Base-by-base conservation (phyloP, 2,888 invertebrate genomes). In the Erpobdella octoculata region DNA sequence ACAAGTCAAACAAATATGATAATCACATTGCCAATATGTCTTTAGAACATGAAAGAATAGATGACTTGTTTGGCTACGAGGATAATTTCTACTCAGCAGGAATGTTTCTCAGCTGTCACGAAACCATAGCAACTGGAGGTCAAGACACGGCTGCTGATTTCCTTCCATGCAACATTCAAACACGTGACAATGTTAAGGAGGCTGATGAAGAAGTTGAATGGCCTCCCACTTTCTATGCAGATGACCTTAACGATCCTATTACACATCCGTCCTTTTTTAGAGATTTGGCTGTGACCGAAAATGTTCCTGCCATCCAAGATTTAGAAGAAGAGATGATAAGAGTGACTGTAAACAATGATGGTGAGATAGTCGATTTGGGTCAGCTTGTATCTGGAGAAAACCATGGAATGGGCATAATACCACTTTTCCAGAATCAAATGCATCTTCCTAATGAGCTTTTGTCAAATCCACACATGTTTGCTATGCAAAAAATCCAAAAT, bases 41-140 rank as follows among this genome's bases (percentile, higher is more conserved):
- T 62, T 21, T 62, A 35, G 62, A 62, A 31, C 31, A 62, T 35
- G 62, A 62, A 31, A 35, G 62, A 62, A 33, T 62, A 35, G 62
- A 62, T 31, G 35, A 35, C 21, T n/a, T 62, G 8, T 62, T 33
- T 33, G n/a, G 31, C 33, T n/a, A 28, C 18, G 31, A 31, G n/a
- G 62, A 62, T 6, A 62, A 62, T 35, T 62, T 62, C 33, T 62
- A 62, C 31, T 62, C 62, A 5, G 31, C 62, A 8, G 62, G 62
- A 33, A 62, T 62, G 35, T 62, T 62, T 62, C 35, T 62, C 33
- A 62, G 62, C n/a, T 62, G 62, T 12, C 62, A 62, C 62, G 62
- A 62, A 62, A 28, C 33, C 8, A 62, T 62, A 2, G 62, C 62
- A n/a, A 62, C 62, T 1, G 62, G 62, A 5, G 35, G 35, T 35